Conservation (phyloP, 2,113 vertebrate species). For the Colistium nudipinnis region DNA sequence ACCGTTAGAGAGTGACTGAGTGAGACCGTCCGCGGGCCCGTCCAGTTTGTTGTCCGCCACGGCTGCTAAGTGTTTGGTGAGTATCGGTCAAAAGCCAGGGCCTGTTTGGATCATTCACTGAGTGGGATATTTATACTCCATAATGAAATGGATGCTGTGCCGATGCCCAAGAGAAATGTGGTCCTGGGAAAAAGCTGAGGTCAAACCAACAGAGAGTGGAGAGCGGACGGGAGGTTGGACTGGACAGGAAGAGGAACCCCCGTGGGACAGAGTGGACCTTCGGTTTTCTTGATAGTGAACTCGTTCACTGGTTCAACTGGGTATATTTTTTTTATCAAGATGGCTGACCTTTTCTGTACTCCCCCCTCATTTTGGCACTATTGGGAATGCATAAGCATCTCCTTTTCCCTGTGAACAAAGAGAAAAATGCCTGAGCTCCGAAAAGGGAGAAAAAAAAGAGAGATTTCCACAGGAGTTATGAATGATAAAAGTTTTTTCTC, state of each 20-base stretch:
- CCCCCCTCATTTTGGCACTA: slow-evolving; percentile 1
- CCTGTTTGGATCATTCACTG: slow-evolving; percentile 41
- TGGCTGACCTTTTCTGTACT: slow-evolving; percentile 12
- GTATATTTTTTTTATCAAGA: slow-evolving; percentile 5
- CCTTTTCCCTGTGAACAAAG: slow-evolving; percentile 13
- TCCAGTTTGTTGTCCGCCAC: slow-evolving; percentile 5
- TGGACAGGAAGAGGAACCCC: slow-evolving; percentile 40
- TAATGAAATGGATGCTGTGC: slow-evolving; percentile 42
- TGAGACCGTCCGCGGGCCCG: slow-evolving; percentile 36
- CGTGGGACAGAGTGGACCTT: slow-evolving; percentile 21
- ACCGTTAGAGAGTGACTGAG: slow-evolving; percentile 47
- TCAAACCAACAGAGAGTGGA: slow-evolving; percentile 62
- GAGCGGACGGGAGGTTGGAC: slow-evolving; percentile 3
- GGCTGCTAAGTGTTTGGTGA: slow-evolving; percentile 30
- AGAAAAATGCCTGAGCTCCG: not conserved
- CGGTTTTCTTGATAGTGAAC: slow-evolving; percentile 26
- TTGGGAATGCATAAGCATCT: slow-evolving; percentile 14
- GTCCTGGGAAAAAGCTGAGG: slow-evolving; percentile 74
- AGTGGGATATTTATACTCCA: slow-evolving; percentile 50
- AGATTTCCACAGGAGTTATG: not conserved
- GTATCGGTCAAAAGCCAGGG: slow-evolving; percentile 21
- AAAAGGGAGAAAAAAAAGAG: not conserved
- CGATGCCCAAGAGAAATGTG: slow-evolving; percentile 49
- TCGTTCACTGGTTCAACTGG: slow-evolving; percentile 31
- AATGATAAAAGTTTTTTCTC: not conserved